These are phyloP conservation scores for Alligator mississippiensis DNA, from an alignment of 2,113 vertebrate genomes.

Conservation along the genomic window DNA sequence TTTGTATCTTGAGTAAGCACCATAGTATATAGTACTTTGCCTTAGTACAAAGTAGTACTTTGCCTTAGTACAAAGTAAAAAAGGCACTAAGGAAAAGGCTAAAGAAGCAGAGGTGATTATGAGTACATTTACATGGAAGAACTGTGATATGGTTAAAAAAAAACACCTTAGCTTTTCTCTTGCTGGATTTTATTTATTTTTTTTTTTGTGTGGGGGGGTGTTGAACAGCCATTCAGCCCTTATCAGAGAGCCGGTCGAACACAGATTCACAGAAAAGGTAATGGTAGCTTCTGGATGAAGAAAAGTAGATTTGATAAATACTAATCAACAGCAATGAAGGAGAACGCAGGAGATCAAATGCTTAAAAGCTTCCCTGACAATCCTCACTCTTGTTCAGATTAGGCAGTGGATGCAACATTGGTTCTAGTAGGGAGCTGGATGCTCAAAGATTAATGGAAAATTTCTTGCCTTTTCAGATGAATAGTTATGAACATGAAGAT, in stretches of 20 bases:
- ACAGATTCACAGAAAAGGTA: neutral
- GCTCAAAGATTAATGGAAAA: neutral
- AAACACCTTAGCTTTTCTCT: neutral
- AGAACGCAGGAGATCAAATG: neutral
- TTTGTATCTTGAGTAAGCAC: neutral
- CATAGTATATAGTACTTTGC: neutral
- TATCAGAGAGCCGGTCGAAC: neutral
- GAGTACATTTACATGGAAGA: neutral
- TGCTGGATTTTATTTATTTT: neutral
- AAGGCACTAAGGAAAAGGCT: neutral
- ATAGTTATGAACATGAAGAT: neutral
- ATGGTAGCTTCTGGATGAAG: neutral
- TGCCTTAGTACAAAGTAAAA: neutral
- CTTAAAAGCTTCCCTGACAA: neutral
- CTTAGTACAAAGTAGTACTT: neutral
- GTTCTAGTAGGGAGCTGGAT: neutral
- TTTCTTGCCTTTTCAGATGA: neutral
- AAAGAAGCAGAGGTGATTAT: neutral
- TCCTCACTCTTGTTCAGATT: neutral
- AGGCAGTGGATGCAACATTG: neutral
- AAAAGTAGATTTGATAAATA: neutral
- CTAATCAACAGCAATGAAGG: neutral
- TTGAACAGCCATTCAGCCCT: neutral
- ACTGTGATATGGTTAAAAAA: neutral
- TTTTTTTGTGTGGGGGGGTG: neutral